Percentiles rank a stretch among this genome's conserved stretches.
phyloP scores from a whole-genome alignment of 2,113 vertebrate genomes.

The Seriola aureovittata region DNA sequence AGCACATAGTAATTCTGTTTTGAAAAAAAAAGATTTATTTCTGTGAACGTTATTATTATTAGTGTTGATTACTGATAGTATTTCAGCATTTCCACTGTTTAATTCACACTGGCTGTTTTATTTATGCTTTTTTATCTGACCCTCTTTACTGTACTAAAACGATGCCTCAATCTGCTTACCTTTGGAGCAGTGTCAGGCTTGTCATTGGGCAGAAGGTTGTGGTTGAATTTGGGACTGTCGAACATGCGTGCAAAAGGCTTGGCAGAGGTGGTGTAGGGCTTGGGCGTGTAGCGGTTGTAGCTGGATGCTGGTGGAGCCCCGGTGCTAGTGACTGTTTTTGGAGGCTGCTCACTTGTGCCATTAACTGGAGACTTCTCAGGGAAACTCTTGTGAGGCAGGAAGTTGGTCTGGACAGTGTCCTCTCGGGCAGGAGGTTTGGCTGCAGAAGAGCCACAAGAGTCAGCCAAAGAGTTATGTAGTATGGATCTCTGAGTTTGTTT shows the following conservation, averaged over 20 bases:
- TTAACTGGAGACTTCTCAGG: conserved; percentile 89
- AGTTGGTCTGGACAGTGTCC: conserved; percentile 89
- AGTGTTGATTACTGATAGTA: too few relatives aligned
- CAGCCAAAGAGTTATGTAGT: conserved; percentile 64
- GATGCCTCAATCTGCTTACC: conserved; percentile 44
- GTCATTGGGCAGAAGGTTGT: conserved; percentile 96
- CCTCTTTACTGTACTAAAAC: neutral
- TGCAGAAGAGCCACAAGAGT: conserved; percentile 74
- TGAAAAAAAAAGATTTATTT: too few relatives aligned
- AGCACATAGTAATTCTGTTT: too few relatives aligned
- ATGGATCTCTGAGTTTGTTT: neutral
- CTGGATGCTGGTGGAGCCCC: conserved; percentile 75
- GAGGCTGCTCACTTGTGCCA: conserved; percentile 85
- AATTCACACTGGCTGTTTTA: too few relatives aligned
- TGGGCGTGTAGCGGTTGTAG: conserved; percentile 90
- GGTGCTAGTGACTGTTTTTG: conserved; percentile 74
- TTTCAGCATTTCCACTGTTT: too few relatives aligned
- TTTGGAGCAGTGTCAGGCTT: conserved; percentile 88
- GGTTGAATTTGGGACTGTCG: conserved; percentile 98
- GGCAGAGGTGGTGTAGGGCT: conserved; percentile 89
- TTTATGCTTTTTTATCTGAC: neutral
- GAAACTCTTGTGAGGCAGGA: conserved; percentile 92
- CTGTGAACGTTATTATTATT: too few relatives aligned
- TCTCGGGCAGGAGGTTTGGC: conserved; percentile 87
- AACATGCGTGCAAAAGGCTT: conserved; percentile 96